Percentiles rank a stretch among this genome's conserved stretches.
Conservation (phyloP, 2,888 invertebrate genomes). For the Meloe dianella region DNA sequence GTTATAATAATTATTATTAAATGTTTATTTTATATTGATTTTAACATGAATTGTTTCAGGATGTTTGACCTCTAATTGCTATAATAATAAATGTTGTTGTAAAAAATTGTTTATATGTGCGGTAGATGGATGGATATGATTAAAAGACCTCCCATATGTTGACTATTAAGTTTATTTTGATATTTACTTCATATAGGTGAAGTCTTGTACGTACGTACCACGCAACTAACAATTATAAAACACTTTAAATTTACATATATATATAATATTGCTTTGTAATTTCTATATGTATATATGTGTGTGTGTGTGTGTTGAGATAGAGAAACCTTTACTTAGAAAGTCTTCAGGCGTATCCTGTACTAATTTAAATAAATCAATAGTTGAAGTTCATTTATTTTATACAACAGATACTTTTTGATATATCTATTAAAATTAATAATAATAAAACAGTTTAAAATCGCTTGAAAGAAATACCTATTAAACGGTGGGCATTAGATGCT, state of each 20-base stretch:
- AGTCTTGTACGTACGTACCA: neutral
- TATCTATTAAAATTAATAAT: constrained; percentile 1
- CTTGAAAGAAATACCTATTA: too few relatives aligned
- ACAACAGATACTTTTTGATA: neutral
- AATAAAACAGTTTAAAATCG: too few relatives aligned
- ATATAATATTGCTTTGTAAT: neutral
- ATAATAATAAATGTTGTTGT: neutral
- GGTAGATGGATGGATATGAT: neutral
- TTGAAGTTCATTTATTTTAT: constrained; percentile 13
- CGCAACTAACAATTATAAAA: constrained; percentile 8
- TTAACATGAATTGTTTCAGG: neutral
- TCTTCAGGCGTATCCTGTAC: constrained; percentile 7
- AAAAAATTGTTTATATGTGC: neutral
- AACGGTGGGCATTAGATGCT: too few relatives aligned
- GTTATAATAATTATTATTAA: neutral
- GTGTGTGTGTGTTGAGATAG: neutral
- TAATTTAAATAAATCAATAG: constrained; percentile 16
- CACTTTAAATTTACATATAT: constrained; percentile 1
- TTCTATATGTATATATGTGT: neutral
- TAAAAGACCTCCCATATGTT: neutral
- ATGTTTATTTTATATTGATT: too few relatives aligned
- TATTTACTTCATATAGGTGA: neutral
- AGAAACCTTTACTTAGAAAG: neutral
- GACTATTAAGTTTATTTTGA: neutral
- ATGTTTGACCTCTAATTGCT: neutral